Base-by-base conservation (phyloP, 30 jellyfish, hydroid and myxozoan genomes). In the Catostylus mosaicus region DNA sequence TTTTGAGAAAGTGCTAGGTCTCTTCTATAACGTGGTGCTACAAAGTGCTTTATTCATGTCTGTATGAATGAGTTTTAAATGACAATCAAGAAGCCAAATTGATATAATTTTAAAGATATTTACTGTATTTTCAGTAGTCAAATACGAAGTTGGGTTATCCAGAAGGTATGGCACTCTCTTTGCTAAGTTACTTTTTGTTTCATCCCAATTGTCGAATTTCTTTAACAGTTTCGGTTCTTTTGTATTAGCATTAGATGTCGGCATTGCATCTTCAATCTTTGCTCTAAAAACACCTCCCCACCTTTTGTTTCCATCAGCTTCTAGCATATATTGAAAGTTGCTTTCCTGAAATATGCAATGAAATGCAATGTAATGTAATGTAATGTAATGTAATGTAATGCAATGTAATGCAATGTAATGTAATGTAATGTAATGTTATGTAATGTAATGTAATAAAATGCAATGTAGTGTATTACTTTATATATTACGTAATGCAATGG, bases 261-360 rank as follows among this genome's bases (percentile, higher is more conserved):
- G 69, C 10, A 84, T 45, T 11, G 88, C 90, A 22, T 67, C 85
- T 6, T 67, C 84, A 9, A 30, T 82, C 6, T 79, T 62, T 20
- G 80, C 79, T 19, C 95, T 87, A 59, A 94, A 94, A 2, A 94
- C 77, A 18, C 99, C 99, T 40, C 99, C 99, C 87, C 87, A 72
- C 14, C 74, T 48, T 38, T 94, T 52, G 11, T 56, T 56, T 3
- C 93, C 92, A 65, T 94, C 89, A 7, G 99, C 99, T 45, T 94
- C 99, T 50, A 94, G 57, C 96, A 94, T 76, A 76, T 86, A 86
- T 36, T 94, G 93, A 62, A 80, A 94, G 3, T 67, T 67, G 14
- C 30, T 60, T 96, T 94, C 71, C 71, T 59, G 24, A 2, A 24
- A 23, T 5, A 50, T 3, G 24, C 5, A 50, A 50, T 50, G 7